Evolutionary conservation across 2,797 vertebrate species (phyloP), one percentile per base, ranked within the genome.

Genomic region (Octomys mimax): DNA sequence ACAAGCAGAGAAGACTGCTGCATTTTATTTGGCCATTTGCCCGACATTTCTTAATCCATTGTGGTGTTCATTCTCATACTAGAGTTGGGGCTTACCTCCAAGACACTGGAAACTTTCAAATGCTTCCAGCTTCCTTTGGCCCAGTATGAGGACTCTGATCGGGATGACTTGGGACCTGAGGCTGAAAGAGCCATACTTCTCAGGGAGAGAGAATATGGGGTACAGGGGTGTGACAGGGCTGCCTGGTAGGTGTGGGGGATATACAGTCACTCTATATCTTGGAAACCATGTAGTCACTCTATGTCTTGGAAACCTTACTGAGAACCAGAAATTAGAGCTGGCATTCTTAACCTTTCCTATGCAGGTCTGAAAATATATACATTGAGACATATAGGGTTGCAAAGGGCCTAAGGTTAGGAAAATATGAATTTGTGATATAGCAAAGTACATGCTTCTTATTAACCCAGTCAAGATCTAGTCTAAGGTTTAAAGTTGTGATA

Each of bases 11-110:
- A 79, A 77, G 92, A 94, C 62, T 31, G 84, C 73, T 94, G 66
- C 92, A 46, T 95, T 95, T 84, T 70, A 82, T 77, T 93, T 97
- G 92, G 94, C 89, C 49, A 59, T 33, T 59, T 91, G 94, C 71
- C 89, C 18, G 62, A 79, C 1, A 9, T 87, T 94, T 93, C 89
- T 92, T 91, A 87, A 81, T 36, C 87, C 78, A 46, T n/a, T 83
- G 71, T 5, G 39, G 33, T 87, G 71, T 71, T 95, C 54, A 85
- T 86, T 94, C 89, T 83, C 42, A 83, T 57, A 21, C 26, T 61
- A 68, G 77, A 95, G 77, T 77, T 80, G 42, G n/a, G 61, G 54
- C 83, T 89, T 95, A 57, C 80, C 87, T 96, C 57, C 11, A 52
- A 89, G 83, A 80, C 52, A 59, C 61, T 94, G 54, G 91, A 96